A percentile compares a stretch with the other conserved stretches of the same genome.
phyloP scores from a whole-genome alignment of 2,113 vertebrate genomes.

The Ptychochromis oligacanthus region DNA sequence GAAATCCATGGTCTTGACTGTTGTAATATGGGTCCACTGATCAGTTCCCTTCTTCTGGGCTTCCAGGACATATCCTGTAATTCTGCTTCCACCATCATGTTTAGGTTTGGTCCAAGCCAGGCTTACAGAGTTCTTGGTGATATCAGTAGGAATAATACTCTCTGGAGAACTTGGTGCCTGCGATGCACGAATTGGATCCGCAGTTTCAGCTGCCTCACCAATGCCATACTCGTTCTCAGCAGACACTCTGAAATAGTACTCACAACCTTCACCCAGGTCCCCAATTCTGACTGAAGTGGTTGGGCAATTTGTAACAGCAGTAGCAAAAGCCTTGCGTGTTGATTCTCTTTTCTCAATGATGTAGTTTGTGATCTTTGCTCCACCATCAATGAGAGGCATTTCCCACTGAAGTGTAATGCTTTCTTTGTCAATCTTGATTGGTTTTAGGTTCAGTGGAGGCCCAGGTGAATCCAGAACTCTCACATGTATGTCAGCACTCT shows the following conservation, averaged over 20 bases:
- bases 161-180: slow-evolving; percentile 93
- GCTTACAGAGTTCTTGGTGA: slow-evolving; percentile 90
- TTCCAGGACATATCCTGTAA: slow-evolving; percentile 96
- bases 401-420: slow-evolving; percentile 95
- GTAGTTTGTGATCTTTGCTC: slow-evolving; percentile 95
- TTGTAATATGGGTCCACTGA: slow-evolving; percentile 92
- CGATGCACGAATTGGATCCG: slow-evolving; percentile 91
- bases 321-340: slow-evolving; percentile 94
- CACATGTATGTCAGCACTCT: slow-evolving; percentile 93
- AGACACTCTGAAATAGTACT: slow-evolving; percentile 97
- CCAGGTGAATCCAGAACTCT: slow-evolving; percentile 96
- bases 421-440: slow-evolving; percentile 91
- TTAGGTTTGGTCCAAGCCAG: slow-evolving; percentile 96
- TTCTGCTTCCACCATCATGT: slow-evolving; percentile 94
- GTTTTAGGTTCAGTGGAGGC: slow-evolving; percentile 93
- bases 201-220: slow-evolving; percentile 91
- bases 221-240: slow-evolving; percentile 98
- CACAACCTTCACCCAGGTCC: slow-evolving; percentile 91
- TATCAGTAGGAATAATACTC: slow-evolving; percentile 90
- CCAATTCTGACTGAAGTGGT: slow-evolving; percentile 87
- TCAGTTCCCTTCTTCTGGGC: slow-evolving; percentile 93
- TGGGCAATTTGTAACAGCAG: slow-evolving; percentile 89
- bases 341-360: slow-evolving; percentile 97
- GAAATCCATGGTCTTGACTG: slow-evolving; percentile 89
- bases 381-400: slow-evolving; percentile 94